These are phyloP conservation scores for Loripinus fragilis DNA, from an alignment of 2,888 invertebrate species.

Conservation along the genomic window DNA sequence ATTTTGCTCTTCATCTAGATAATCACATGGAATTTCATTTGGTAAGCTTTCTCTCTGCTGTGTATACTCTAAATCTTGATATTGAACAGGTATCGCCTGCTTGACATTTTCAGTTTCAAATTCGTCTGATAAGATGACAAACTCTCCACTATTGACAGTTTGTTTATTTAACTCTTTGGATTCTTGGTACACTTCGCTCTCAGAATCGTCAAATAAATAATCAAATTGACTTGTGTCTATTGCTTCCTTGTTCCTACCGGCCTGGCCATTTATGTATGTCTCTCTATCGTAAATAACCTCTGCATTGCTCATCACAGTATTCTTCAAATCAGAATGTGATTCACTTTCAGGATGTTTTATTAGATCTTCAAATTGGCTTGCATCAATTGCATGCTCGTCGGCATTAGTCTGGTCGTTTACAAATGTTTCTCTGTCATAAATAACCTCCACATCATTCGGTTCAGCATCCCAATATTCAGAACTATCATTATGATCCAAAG, in stretches of 20 bases:
- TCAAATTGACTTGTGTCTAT: neutral
- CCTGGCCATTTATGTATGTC: neutral
- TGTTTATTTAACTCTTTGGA: too few relatives aligned
- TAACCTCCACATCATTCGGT: neutral
- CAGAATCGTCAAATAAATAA: neutral
- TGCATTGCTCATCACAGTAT: neutral
- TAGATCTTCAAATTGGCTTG: neutral
- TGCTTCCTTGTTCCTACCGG: neutral
- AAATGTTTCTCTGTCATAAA: neutral
- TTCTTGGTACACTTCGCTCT: neutral
- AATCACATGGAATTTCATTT: too few relatives aligned
- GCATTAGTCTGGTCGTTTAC: neutral
- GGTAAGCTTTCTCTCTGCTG: too few relatives aligned
- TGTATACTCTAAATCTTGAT: too few relatives aligned
- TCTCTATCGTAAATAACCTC: neutral
- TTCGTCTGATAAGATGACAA: too few relatives aligned
- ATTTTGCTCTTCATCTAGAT: too few relatives aligned
- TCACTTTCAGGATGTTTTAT: neutral
- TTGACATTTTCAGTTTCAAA: too few relatives aligned
- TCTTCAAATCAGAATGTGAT: neutral
- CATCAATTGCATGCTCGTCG: neutral
- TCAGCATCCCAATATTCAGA: neutral
- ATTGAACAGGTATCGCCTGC: too few relatives aligned
- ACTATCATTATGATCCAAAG: neutral
- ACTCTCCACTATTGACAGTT: too few relatives aligned